Conservation (phyloP, 2,113 vertebrate genomes). For the Larimichthys crocea region DNA sequence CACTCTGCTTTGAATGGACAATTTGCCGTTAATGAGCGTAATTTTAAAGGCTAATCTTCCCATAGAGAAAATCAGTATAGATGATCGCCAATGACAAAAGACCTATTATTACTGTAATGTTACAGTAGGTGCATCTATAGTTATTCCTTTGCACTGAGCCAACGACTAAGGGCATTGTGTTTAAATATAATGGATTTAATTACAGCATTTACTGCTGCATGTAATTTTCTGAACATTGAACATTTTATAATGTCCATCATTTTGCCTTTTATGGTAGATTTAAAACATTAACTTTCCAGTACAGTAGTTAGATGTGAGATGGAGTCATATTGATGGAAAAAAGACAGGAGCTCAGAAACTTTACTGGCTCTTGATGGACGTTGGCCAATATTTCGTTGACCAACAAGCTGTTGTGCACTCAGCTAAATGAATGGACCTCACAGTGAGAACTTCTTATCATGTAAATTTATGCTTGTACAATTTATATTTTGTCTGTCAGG, state of each 20-base stretch:
- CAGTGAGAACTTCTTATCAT: background rate
- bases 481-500: background rate
- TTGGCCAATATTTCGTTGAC: slow-evolving; percentile 3
- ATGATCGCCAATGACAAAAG: slow-evolving; percentile 23
- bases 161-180: background rate
- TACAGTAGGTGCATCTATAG: slow-evolving; percentile 8
- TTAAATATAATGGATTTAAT: slow-evolving; percentile 24
- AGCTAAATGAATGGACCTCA: slow-evolving; percentile 4
- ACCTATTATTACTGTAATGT: slow-evolving; percentile 30
- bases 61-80: slow-evolving; percentile 23
- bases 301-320: background rate
- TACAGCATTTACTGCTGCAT: background rate
- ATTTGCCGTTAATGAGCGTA: slow-evolving; percentile 47
- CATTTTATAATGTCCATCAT: background rate
- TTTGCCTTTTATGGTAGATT: background rate
- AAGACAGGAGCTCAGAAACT: background rate
- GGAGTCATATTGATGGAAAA: background rate
- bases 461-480: background rate
- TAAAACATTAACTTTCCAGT: background rate
- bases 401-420: background rate
- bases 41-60: slow-evolving; percentile 38
- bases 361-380: background rate
- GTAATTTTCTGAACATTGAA: background rate
- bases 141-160: slow-evolving; percentile 1
- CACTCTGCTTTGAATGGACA: slow-evolving; percentile 32